These are phyloP conservation scores for Archaeoteleia sp. DNA, from an alignment of 2,888 invertebrate species.

Conservation along the genomic window DNA sequence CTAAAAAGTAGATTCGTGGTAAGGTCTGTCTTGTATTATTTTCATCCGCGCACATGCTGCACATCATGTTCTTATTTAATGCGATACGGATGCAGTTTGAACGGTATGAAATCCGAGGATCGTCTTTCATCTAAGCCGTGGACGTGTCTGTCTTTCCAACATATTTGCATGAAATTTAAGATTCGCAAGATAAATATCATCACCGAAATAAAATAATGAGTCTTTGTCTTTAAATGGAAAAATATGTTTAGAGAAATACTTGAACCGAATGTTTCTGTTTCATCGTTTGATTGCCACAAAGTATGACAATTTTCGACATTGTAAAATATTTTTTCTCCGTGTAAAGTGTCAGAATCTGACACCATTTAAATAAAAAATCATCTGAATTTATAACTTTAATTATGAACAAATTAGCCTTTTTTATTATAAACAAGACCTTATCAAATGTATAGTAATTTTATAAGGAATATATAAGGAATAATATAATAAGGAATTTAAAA, in stretches of 20 bases:
- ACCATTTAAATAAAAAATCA: no score
- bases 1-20: constrained; percentile 9
- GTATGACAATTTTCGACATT: no score
- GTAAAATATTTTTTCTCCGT: no score
- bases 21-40: constrained; percentile 23
- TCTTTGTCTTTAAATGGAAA: neutral
- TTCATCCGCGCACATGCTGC: constrained; percentile 30
- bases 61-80: constrained; percentile 23
- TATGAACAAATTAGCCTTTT: no score
- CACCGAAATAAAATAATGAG: constrained; percentile 8
- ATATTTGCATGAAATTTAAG: constrained; percentile 33
- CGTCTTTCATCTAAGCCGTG: constrained; percentile 27
- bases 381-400: no score
- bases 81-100: constrained; percentile 17
- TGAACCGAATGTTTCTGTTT: no score
- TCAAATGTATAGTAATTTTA: no score
- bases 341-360: no score
- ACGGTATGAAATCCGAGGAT: constrained; percentile 23
- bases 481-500: no score
- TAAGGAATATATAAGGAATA: no score
- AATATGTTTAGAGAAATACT: constrained; percentile 1
- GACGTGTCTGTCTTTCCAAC: constrained; percentile 6
- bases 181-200: constrained; percentile 16
- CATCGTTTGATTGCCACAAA: no score
- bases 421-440: no score